Base-by-base conservation (phyloP, 2,113 vertebrate genomes). In the Anseranas semipalmata region DNA sequence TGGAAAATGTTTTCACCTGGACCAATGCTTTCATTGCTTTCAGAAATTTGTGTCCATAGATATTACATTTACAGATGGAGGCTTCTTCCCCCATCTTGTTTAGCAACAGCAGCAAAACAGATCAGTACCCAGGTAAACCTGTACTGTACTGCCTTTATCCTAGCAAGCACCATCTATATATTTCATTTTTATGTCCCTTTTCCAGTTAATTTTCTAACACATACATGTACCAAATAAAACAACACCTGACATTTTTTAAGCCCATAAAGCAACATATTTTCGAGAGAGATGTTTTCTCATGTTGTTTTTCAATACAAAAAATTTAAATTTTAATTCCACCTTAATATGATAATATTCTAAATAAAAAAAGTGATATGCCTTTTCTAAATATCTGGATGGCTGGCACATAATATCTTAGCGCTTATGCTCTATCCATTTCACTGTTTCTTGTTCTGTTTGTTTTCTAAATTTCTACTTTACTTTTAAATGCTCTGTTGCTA, bases 281-380 rank as follows among this genome's bases (percentile, higher is more conserved):
- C 9, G 63, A 43, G 7, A 52, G 0, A 56, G 8, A 19, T 0
- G 22, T 71, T 62, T 90, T 55, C 28, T 60, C 28, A 13, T n/a
- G 20, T 21, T 41, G 0, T 39, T 63, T 70, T 59, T 10, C 60
- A 80, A 68, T n/a, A 76, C 19, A 67, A 63, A 63, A 3, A 33
- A 53, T 35, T 37, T 59, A 55, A 33, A 15, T 41, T 78, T 75
- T 62, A 41, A 68, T 68, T 72, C 15, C 15, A 55, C 12, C 2
- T 59, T 63, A 59, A 75, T 5, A 2, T 39, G 12, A 60, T 60
- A 70, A 17, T 32, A 63, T 24, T 15, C 58, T 39, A 68, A 46
- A 68, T 39, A 2, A 3, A 1, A 8, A 15, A 15, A 58, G 3
- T 10, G 0, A 18, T 56, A 85, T 10, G 2, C 1, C 25, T 78